phyloP scores from a whole-genome alignment of 2,113 vertebrate species.

The Etheostoma cragini region DNA sequence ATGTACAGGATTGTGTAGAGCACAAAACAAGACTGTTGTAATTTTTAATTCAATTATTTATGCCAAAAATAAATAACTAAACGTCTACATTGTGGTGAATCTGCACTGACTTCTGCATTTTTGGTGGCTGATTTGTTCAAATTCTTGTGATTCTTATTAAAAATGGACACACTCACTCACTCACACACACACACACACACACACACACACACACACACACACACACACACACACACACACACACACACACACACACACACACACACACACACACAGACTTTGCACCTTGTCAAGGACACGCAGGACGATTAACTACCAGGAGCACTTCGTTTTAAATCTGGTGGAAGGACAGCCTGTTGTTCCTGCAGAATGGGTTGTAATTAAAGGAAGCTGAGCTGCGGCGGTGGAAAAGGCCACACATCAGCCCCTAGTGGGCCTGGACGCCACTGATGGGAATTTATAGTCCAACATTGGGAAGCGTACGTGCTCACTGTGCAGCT shows the following conservation, averaged over 20 bases:
- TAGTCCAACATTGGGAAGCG: slow-evolving; percentile 37
- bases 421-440: slow-evolving; percentile 72
- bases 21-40: no score
- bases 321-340: slow-evolving; percentile 82
- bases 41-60: no score
- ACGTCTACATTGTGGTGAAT: neutral
- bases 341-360: slow-evolving; percentile 84
- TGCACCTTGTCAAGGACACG: slow-evolving; percentile 78
- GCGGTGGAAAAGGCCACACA: slow-evolving; percentile 78
- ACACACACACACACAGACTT: slow-evolving; percentile 42
- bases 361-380: slow-evolving; percentile 83
- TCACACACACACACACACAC: slow-evolving; percentile 30
- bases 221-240: slow-evolving; percentile 30
- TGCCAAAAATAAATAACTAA: neutral
- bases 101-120: slow-evolving; percentile 23
- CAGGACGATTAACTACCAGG: slow-evolving; percentile 81
- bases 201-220: slow-evolving; percentile 28
- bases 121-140: neutral
- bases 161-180: slow-evolving; percentile 12
- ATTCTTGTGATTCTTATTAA: slow-evolving; percentile 41
- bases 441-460: slow-evolving; percentile 83
- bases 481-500: slow-evolving; percentile 40
- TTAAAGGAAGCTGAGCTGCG: slow-evolving; percentile 80
- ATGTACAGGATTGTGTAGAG: no score
- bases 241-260: neutral